Evolutionary conservation across 2,113 vertebrate species (phyloP).

Genomic region (Upupa epops): DNA sequence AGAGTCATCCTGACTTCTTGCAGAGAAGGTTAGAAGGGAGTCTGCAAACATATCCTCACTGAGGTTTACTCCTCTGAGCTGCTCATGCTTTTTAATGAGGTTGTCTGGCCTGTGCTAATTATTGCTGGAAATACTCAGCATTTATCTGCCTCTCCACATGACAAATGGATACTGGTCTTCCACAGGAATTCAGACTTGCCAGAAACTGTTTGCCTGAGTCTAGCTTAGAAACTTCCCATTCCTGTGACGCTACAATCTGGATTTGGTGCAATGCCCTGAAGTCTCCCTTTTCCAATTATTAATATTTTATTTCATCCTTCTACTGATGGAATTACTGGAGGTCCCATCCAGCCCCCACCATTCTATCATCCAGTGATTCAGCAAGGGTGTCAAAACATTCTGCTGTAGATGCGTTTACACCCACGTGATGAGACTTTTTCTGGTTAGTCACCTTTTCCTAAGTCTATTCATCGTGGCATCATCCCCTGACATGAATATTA

Average conservation of each 20-base stretch:
- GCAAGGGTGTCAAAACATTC: conserved; percentile 23
- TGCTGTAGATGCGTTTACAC: background rate
- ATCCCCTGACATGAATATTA: background rate
- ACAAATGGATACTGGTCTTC: background rate
- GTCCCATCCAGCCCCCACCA: too few relatives aligned
- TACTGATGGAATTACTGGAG: conserved; percentile 39
- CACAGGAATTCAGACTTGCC: background rate
- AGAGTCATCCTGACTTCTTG: background rate
- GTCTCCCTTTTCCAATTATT: background rate
- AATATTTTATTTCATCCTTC: conserved; percentile 20
- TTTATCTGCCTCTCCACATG: background rate
- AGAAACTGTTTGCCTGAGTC: background rate
- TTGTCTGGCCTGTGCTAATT: background rate
- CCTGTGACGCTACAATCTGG: background rate
- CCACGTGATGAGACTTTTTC: background rate
- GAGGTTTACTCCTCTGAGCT: background rate
- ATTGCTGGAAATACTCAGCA: background rate
- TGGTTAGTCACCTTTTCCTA: conserved; percentile 7
- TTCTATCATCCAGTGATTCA: background rate
- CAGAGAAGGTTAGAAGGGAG: background rate
- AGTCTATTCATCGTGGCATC: background rate
- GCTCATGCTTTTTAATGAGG: background rate
- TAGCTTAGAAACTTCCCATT: background rate
- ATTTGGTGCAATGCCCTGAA: background rate
- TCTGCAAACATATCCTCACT: background rate